Conservation (phyloP, 2,113 vertebrate genomes). For the Phyllostomus discolor region DNA sequence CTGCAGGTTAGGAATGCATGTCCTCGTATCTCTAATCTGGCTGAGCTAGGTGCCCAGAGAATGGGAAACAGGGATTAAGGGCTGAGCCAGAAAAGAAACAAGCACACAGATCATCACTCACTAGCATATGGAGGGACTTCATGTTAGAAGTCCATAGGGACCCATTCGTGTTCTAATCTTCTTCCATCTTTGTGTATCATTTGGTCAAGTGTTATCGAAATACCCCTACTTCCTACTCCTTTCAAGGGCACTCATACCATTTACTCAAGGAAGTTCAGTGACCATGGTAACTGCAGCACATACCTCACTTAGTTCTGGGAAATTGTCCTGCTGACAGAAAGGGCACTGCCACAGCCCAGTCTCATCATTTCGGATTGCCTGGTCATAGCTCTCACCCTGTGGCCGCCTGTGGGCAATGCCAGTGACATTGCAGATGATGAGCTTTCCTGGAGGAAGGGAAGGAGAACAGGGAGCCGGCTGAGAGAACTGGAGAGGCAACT, state of each 20-base stretch:
- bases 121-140: neutral
- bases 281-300: neutral
- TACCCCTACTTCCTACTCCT: neutral
- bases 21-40: neutral
- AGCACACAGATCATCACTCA: neutral
- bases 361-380: slow-evolving; percentile 95
- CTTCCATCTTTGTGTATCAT: neutral
- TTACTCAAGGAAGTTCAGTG: neutral
- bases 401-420: slow-evolving; percentile 97
- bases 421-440: slow-evolving; percentile 95
- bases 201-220: neutral
- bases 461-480: neutral
- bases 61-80: neutral
- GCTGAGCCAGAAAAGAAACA: neutral
- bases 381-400: slow-evolving; percentile 98
- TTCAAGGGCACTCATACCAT: neutral
- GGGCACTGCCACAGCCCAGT: slow-evolving; percentile 98
- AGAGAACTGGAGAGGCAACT: neutral
- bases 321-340: slow-evolving; percentile 99
- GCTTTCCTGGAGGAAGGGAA: slow-evolving; percentile 85
- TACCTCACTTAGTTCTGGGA: slow-evolving; percentile 98
- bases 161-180: neutral
- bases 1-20: neutral
- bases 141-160: neutral
- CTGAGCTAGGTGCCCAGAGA: neutral